These are phyloP conservation scores for Podarcis muralis DNA, from an alignment of 2,113 vertebrate species.

Conservation along the genomic window DNA sequence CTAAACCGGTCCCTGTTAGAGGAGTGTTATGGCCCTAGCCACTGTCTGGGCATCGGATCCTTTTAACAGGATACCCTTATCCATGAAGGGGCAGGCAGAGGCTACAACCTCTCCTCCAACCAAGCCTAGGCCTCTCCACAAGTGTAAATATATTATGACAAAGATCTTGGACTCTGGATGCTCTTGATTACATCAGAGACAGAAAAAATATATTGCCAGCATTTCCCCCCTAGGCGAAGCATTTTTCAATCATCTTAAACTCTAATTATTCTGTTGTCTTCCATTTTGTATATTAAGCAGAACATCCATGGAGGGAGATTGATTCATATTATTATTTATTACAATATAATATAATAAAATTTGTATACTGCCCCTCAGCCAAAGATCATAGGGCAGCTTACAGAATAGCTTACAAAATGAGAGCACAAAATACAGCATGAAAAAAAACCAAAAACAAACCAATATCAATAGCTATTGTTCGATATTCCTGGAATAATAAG, in stretches of 20 bases:
- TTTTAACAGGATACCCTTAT: no score
- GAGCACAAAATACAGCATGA: no score
- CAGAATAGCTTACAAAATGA: no score
- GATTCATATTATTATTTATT: background rate
- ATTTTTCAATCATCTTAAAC: conserved; percentile 15
- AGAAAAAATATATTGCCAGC: background rate
- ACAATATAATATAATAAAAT: no score
- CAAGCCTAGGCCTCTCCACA: background rate
- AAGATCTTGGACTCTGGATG: background rate
- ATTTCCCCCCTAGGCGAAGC: conserved; percentile 32
- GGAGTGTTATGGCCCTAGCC: no score
- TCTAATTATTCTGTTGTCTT: conserved; percentile 33
- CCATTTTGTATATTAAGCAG: background rate
- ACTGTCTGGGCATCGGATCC: no score
- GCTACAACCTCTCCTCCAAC: no score
- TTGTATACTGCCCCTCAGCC: no score
- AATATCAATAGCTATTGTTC: background rate
- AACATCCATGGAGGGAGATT: background rate
- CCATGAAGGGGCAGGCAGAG: no score
- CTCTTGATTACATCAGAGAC: conserved; percentile 1
- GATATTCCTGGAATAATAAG: background rate
- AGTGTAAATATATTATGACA: conserved; percentile 23
- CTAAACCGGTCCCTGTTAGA: no score
- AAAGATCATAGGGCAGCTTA: no score
- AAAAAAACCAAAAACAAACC: no score